Percentiles rank a stretch among this genome's conserved stretches.
Conservation (phyloP, 92 coral and sea anemone species). For the Porites evermanni region DNA sequence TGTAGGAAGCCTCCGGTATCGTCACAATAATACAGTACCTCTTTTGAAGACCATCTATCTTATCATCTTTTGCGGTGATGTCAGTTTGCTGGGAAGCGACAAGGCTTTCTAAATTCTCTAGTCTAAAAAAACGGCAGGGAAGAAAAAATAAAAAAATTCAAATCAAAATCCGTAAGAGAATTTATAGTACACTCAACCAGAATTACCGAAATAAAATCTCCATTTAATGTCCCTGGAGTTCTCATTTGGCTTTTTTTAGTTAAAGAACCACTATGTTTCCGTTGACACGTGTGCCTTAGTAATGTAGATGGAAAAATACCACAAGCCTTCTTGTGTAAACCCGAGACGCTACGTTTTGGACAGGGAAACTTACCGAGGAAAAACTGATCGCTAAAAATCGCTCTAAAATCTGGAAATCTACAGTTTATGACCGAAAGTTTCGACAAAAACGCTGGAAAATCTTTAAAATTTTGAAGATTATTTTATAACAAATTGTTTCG, state of each 20-base stretch:
- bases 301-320: too few relatives aligned
- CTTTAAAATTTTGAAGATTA: background rate
- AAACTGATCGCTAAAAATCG: background rate
- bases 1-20: background rate
- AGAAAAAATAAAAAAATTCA: background rate
- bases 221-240: too few relatives aligned
- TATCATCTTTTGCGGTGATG: slow-evolving; percentile 73
- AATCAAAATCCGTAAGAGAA: background rate
- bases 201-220: too few relatives aligned
- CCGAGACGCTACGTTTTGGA: background rate
- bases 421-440: background rate
- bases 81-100: slow-evolving; percentile 65
- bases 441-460: background rate
- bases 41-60: slow-evolving; percentile 78
- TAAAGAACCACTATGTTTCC: too few relatives aligned
- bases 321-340: background rate
- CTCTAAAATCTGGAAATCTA: background rate
- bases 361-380: too few relatives aligned
- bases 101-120: slow-evolving; percentile 68
- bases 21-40: slow-evolving; percentile 51
- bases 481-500: background rate
- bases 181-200: background rate
- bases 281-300: too few relatives aligned
- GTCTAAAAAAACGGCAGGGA: slow-evolving; percentile 30
- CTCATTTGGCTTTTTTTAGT: too few relatives aligned